These are phyloP conservation scores for Centrocercus urophasianus DNA, from an alignment of 2,113 vertebrate species.

Conservation along the genomic window DNA sequence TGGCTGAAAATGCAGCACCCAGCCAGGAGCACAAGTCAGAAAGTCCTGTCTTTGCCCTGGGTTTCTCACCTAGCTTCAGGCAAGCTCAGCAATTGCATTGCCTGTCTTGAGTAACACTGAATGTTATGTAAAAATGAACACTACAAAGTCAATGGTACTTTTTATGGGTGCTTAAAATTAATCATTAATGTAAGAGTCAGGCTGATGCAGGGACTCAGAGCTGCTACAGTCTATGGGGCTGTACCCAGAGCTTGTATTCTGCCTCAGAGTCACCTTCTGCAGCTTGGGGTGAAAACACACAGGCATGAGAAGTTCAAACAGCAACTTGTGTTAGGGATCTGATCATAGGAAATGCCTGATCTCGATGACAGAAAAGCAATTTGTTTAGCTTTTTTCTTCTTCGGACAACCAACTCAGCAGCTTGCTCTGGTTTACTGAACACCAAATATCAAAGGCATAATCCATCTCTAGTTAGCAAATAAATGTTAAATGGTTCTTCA, in stretches of 20 bases:
- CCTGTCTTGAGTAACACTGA: not conserved
- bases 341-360: not conserved
- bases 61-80: not conserved
- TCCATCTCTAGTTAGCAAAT: not conserved
- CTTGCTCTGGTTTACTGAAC: not conserved
- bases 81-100: not conserved
- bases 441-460: not conserved
- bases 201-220: not conserved
- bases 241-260: not conserved
- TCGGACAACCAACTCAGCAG: not conserved
- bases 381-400: not conserved
- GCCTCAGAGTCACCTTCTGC: not conserved
- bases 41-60: not conserved
- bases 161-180: not conserved
- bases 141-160: not conserved
- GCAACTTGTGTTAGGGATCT: not conserved
- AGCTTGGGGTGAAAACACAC: not conserved
- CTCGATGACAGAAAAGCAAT: not conserved
- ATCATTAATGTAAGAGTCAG: not conserved
- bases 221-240: not conserved
- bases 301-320: not conserved
- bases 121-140: not conserved
- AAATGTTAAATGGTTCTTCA: not conserved
- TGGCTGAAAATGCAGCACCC: not conserved
- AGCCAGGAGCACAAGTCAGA: not conserved